These are phyloP conservation scores for Xestoiulus laeticollis DNA, from an alignment of 2,888 invertebrate species.

Conservation along the genomic window DNA sequence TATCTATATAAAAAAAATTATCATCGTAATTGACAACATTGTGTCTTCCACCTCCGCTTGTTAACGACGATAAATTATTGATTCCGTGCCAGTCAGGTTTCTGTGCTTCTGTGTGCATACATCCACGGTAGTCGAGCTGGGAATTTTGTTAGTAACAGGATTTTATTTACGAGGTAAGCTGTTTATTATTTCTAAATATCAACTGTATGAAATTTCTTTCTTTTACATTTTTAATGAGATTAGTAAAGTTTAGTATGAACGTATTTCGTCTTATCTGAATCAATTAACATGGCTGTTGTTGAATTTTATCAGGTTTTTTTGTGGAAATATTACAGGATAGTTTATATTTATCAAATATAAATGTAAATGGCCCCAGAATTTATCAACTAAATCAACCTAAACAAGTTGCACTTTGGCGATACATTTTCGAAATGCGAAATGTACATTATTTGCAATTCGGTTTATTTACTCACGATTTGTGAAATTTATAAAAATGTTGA, in stretches of 20 bases:
- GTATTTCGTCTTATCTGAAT: no score
- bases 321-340: no score
- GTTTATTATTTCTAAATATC: neutral
- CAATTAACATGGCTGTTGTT: no score
- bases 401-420: no score
- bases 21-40: neutral
- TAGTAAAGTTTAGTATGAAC: neutral
- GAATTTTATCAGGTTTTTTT: no score
- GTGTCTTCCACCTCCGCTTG: neutral
- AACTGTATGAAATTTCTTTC: neutral
- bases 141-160: neutral
- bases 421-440: no score
- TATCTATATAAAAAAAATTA: neutral
- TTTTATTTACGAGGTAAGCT: neutral
- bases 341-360: no score
- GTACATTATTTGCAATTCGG: no score
- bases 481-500: no score
- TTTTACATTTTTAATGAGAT: neutral
- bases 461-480: no score
- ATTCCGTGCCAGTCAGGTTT: neutral
- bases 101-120: neutral
- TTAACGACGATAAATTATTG: conserved; percentile 12
- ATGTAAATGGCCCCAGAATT: no score
- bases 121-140: neutral
- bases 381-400: no score